These are phyloP conservation scores for Drepanosiphum platanoidis DNA, from an alignment of 2,888 invertebrate species.

Conservation along the genomic window DNA sequence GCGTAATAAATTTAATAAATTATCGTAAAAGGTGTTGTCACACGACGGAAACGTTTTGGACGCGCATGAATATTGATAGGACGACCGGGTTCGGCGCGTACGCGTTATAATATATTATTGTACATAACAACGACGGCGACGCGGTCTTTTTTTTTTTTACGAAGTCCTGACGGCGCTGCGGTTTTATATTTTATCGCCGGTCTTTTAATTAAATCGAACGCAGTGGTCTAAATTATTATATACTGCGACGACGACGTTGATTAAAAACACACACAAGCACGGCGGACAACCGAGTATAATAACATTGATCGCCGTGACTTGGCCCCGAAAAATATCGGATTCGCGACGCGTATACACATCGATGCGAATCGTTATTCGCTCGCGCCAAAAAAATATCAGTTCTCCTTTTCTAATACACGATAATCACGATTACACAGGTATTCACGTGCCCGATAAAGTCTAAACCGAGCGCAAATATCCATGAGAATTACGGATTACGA, in stretches of 20 bases:
- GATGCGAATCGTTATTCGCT: too few species aligned
- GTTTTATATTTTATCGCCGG: conserved; percentile 18
- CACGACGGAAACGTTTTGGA: conserved; percentile 48
- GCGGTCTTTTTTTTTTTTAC: conserved; percentile 12
- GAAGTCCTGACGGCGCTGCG: background rate
- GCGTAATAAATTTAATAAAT: background rate
- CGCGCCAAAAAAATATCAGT: too few species aligned
- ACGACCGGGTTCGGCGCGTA: background rate
- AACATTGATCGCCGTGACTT: too few species aligned
- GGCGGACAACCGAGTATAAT: too few species aligned
- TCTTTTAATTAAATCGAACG: conserved; percentile 26
- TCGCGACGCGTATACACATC: too few species aligned
- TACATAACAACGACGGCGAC: background rate
- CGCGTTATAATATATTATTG: background rate
- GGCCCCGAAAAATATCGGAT: too few species aligned
- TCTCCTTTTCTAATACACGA: too few species aligned
- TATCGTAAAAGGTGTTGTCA: conserved; percentile 24
- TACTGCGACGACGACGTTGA: too few species aligned
- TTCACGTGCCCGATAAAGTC: too few species aligned
- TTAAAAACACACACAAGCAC: background rate
- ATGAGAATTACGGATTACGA: too few species aligned
- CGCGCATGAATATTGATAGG: conserved; percentile 46
- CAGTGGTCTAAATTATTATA: background rate
- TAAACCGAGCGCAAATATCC: too few species aligned
- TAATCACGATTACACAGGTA: too few species aligned